Evolutionary conservation across 2,113 vertebrate species (phyloP).

Genomic region (Phyllostomus discolor): DNA sequence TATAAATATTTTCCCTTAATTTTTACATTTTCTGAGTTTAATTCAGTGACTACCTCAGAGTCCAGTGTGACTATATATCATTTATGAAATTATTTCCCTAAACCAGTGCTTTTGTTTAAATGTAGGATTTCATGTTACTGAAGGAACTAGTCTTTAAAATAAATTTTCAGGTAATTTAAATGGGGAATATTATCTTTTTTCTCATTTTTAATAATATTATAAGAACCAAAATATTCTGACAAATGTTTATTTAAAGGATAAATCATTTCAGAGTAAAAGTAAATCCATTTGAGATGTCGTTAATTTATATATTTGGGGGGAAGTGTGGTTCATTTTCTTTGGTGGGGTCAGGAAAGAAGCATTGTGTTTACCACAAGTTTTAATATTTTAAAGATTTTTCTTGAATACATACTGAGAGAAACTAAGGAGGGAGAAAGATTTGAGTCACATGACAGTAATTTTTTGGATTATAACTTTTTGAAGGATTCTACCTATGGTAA

Average conservation of each 20-base stretch:
- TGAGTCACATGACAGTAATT: not conserved
- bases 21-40: not conserved
- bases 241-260: not conserved
- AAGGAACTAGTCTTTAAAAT: not conserved
- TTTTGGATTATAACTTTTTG: not conserved
- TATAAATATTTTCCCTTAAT: not conserved
- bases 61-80: not conserved
- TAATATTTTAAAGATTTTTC: conserved; percentile 20
- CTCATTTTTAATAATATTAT: not conserved
- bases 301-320: not conserved
- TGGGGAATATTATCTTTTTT: not conserved
- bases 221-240: not conserved
- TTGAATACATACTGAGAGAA: not conserved
- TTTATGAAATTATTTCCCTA: not conserved
- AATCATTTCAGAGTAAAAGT: not conserved
- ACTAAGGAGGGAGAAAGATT: not conserved
- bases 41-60: not conserved
- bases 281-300: not conserved
- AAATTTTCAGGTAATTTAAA: not conserved
- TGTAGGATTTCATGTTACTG: not conserved
- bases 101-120: conserved; percentile 17
- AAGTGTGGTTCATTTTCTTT: not conserved
- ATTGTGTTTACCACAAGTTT: not conserved
- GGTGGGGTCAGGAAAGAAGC: not conserved
- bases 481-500: not conserved